These are phyloP conservation scores for Cinclus mexicanus DNA, from an alignment of 2,113 vertebrate genomes.

Conservation along the genomic window DNA sequence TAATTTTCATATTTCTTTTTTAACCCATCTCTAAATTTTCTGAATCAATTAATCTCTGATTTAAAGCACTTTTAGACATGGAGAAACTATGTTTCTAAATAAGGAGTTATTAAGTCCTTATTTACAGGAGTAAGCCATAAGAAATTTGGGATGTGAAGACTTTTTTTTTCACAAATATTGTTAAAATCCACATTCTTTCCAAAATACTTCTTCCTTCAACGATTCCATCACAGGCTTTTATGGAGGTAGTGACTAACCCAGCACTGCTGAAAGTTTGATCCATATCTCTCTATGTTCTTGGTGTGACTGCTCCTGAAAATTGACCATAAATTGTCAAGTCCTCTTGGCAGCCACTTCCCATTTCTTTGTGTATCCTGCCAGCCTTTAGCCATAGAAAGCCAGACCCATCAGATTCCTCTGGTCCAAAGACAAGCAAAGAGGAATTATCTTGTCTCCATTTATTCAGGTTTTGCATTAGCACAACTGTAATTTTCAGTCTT, in stretches of 20 bases:
- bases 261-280: background rate
- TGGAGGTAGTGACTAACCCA: background rate
- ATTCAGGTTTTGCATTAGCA: background rate
- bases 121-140: background rate
- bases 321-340: background rate
- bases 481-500: background rate
- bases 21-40: background rate
- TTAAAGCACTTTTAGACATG: background rate
- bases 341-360: background rate
- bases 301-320: background rate
- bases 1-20: background rate
- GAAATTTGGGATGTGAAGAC: background rate
- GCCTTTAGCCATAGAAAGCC: background rate
- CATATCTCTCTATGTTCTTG: background rate
- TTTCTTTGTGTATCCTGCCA: background rate
- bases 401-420: background rate
- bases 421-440: background rate
- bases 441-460: background rate
- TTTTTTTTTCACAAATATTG: background rate
- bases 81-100: background rate
- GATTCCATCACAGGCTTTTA: background rate
- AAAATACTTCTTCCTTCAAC: background rate
- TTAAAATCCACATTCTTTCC: background rate
- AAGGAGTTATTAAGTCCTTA: background rate
- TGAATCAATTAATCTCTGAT: background rate